Percentiles rank a stretch among this genome's conserved stretches.
Evolutionary conservation across 2,113 vertebrate species (phyloP).

Genomic region (Phainopepla nitens): DNA sequence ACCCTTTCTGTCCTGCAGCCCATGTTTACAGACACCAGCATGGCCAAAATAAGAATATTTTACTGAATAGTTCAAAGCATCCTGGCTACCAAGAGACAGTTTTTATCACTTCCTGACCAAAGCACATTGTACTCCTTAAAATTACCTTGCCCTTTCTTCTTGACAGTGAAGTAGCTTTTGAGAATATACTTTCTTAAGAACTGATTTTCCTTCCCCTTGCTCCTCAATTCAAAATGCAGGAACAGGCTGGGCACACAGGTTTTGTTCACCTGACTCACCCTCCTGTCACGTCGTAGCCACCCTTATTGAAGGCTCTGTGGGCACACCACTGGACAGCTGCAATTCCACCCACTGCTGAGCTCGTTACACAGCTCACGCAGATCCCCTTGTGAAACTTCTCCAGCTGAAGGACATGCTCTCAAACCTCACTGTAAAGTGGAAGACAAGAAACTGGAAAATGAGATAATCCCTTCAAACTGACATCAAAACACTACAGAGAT

Average conservation of each 20-base stretch:
- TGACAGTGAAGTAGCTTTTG: not conserved
- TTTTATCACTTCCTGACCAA: not conserved
- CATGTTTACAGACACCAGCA: not conserved
- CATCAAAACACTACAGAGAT: not conserved
- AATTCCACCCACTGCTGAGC: not conserved
- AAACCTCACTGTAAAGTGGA: not conserved
- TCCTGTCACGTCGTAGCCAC: not conserved
- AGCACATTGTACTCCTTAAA: not conserved
- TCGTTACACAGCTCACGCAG: too few species aligned
- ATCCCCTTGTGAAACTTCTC: not conserved
- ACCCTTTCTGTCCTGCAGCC: not conserved
- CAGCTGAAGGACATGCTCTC: not conserved
- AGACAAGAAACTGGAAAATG: not conserved
- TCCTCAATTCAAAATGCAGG: not conserved
- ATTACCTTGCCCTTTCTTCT: not conserved
- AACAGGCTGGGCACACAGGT: not conserved
- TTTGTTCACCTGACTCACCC: not conserved
- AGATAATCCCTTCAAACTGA: not conserved
- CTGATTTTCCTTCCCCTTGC: not conserved
- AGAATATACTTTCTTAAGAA: not conserved
- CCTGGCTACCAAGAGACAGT: not conserved
- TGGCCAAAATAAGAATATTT: not conserved
- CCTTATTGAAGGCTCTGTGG: not conserved
- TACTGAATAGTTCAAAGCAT: not conserved
- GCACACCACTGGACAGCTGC: not conserved